These are phyloP conservation scores for Labeo calbasu DNA, from an alignment of 2,797 vertebrate species.

Conservation along the genomic window DNA sequence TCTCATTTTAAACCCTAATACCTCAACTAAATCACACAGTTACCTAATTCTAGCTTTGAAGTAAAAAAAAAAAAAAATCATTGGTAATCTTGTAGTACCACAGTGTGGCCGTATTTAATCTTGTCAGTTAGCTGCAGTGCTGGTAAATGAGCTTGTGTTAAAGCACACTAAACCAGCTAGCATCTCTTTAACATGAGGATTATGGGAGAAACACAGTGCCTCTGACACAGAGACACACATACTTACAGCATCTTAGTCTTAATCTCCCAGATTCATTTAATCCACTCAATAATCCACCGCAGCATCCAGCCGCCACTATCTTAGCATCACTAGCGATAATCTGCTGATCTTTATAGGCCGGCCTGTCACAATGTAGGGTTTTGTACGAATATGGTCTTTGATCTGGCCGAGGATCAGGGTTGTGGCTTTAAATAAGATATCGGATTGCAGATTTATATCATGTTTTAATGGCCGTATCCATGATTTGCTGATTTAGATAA, in stretches of 20 bases:
- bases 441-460: constrained; percentile 27
- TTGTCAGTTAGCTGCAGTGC: constrained; percentile 7
- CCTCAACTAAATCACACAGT: not conserved
- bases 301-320: constrained; percentile 31
- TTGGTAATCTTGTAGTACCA: not conserved
- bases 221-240: constrained; percentile 44
- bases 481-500: constrained; percentile 9
- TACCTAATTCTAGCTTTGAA: not conserved
- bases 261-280: constrained; percentile 53
- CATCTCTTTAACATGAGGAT: constrained; percentile 48
- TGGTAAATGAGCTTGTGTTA: constrained; percentile 29
- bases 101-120: constrained; percentile 21
- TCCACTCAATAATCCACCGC: constrained; percentile 51
- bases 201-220: constrained; percentile 30
- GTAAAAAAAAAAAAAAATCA: not conserved
- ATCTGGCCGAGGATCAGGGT: constrained; percentile 31
- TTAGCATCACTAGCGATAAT: constrained; percentile 46
- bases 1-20: not conserved
- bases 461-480: constrained; percentile 30
- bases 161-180: constrained; percentile 35
- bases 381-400: constrained; percentile 25
- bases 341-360: constrained; percentile 44
- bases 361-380: constrained; percentile 32
- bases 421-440: constrained; percentile 40
- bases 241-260: constrained; percentile 53